Conservation (phyloP, 2,888 invertebrate genomes). For the Lordiphosa fenestrarum region DNA sequence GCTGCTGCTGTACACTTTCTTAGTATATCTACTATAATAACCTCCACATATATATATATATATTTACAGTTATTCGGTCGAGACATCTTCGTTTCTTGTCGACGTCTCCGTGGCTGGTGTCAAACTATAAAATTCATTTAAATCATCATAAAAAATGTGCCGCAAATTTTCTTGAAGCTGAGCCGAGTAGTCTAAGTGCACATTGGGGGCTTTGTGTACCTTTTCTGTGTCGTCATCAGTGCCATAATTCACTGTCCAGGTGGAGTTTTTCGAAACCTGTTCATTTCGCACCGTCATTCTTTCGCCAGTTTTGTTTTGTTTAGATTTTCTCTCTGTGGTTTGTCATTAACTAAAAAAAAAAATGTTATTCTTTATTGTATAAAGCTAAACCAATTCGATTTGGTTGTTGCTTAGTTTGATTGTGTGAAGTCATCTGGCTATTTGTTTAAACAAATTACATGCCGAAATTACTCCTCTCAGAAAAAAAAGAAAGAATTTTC, state of each 20-base stretch:
- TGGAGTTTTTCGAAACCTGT: conserved; percentile 1
- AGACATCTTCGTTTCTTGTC: conserved; percentile 13
- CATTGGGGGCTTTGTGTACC: conserved; percentile 4
- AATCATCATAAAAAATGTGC: conserved; percentile 65
- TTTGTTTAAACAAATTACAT: conserved; percentile 57
- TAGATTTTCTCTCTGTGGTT: conserved; percentile 14
- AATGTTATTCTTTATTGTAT: conserved; percentile 37
- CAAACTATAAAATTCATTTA: conserved; percentile 67
- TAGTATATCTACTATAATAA: conserved; percentile 46
- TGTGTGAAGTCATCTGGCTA: conserved; percentile 64
- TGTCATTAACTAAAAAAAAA: conserved; percentile 44
- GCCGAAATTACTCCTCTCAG: conserved; percentile 43
- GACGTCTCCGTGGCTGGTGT: conserved; percentile 31
- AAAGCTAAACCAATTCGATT: conserved; percentile 19
- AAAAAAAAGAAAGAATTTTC: conserved; percentile 23
- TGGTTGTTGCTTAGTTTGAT: conserved; percentile 29
- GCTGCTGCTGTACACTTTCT: conserved; percentile 45
- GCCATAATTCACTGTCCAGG: neutral
- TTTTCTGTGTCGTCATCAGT: conserved; percentile 12
- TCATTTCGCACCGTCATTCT: neutral
- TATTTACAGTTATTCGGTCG: conserved; percentile 23
- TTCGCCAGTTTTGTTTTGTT: neutral
- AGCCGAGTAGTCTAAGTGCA: conserved; percentile 30
- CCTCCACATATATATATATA: conserved; percentile 23
- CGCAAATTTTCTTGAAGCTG: conserved; percentile 47